Evolutionary conservation across 2,113 vertebrate species (phyloP).

Genomic region (Leucoraja erinaceus): DNA sequence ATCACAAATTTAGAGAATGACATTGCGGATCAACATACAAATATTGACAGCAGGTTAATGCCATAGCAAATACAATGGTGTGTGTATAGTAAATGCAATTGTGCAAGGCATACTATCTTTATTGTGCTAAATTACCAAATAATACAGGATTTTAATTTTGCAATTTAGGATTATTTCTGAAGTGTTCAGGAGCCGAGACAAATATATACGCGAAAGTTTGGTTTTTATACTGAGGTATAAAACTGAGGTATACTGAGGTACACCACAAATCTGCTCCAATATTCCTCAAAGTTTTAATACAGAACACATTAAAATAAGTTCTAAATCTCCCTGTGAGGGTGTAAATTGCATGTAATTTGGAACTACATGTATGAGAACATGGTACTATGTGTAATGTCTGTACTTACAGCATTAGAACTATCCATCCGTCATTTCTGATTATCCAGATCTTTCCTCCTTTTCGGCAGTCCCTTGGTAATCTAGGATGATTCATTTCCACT

Average conservation of each 20-base stretch:
- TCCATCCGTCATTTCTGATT: not conserved
- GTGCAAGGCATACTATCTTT: not conserved
- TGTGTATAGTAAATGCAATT: not conserved
- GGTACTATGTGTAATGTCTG: not conserved
- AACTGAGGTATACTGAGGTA: too few species aligned
- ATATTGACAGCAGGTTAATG: not conserved
- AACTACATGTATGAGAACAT: not conserved
- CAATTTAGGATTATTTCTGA: not conserved
- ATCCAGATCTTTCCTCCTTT: not conserved
- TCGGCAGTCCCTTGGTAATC: too few species aligned
- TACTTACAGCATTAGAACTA: not conserved
- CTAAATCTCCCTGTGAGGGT: not conserved
- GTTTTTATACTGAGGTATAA: not conserved
- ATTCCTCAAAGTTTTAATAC: not conserved
- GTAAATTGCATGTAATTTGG: not conserved
- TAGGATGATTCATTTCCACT: too few species aligned
- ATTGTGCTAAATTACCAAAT: not conserved
- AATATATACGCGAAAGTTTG: not conserved
- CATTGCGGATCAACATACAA: not conserved
- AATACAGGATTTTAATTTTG: not conserved
- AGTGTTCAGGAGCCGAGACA: not conserved
- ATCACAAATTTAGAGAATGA: conserved; percentile 5
- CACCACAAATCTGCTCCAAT: not conserved
- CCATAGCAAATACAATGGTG: not conserved
- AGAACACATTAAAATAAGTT: not conserved